phyloP scores from a whole-genome alignment of 2,113 vertebrate species.

The Grammomys dolichurus region DNA sequence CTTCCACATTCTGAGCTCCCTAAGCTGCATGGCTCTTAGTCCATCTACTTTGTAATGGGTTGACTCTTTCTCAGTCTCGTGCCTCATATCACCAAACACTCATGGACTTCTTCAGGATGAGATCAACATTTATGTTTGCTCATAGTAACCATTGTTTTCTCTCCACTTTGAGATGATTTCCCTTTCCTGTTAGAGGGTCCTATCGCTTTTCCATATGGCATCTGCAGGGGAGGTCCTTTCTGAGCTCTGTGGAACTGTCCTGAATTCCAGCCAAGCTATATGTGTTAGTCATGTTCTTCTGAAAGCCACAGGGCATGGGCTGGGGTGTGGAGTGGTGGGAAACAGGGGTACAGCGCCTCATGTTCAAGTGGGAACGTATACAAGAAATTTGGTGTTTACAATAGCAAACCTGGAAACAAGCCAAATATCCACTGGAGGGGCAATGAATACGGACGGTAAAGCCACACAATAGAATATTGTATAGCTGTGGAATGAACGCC shows the following conservation, averaged over 20 bases:
- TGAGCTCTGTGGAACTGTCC: conserved; percentile 3
- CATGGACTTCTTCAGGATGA: conserved; percentile 31
- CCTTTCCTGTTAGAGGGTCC: conserved; percentile 62
- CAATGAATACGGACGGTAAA: background rate
- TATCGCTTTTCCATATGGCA: conserved; percentile 63
- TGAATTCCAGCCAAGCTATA: conserved; percentile 56
- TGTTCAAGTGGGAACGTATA: background rate
- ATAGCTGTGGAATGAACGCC: conserved; percentile 55
- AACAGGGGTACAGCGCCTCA: background rate
- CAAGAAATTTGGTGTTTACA: conserved; percentile 33
- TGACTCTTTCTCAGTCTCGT: background rate
- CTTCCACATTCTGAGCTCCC: background rate
- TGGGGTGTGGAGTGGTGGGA: background rate
- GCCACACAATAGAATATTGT: conserved; percentile 69
- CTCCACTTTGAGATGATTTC: conserved; percentile 44
- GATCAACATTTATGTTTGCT: background rate
- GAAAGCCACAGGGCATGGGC: background rate
- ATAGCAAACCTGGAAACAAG: conserved; percentile 30
- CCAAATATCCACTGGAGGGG: background rate
- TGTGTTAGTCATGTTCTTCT: background rate
- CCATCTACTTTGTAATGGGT: background rate
- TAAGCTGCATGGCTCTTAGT: background rate
- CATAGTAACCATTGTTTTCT: conserved; percentile 64
- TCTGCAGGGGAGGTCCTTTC: background rate
- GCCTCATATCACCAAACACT: background rate